Percentiles rank a stretch among this genome's conserved stretches.
Conservation (phyloP, 2,113 vertebrate genomes). For the Daphoenositta chrysoptera region DNA sequence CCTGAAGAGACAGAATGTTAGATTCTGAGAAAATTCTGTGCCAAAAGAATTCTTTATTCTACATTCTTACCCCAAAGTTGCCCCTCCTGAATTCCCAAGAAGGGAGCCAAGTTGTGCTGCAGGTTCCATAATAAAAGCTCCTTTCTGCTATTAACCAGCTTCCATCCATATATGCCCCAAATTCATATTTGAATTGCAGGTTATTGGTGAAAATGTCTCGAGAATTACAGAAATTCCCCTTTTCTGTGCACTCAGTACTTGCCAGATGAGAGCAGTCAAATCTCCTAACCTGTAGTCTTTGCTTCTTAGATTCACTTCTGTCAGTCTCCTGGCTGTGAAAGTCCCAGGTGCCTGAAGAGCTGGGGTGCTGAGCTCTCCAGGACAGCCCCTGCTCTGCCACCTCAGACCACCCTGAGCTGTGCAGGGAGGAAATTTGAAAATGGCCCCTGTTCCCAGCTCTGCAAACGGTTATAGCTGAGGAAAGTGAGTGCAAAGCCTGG, state of each 20-base stretch:
- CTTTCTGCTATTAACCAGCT: conserved; percentile 10
- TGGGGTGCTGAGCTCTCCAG: neutral
- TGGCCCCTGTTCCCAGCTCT: neutral
- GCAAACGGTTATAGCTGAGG: neutral
- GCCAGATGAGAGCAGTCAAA: neutral
- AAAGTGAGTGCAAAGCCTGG: neutral
- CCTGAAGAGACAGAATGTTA: neutral
- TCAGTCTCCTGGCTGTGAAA: neutral
- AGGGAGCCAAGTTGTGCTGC: neutral
- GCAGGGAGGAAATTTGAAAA: neutral
- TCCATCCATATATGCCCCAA: neutral
- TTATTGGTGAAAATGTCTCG: neutral
- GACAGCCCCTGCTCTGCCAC: neutral
- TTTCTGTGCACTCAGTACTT: neutral
- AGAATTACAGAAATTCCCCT: neutral
- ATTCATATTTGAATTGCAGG: neutral
- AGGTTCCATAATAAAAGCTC: neutral
- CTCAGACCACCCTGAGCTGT: neutral
- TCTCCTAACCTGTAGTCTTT: neutral
- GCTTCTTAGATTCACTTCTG: neutral
- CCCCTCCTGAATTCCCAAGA: neutral
- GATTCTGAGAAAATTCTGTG: conserved; percentile 31
- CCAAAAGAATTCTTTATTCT: conserved; percentile 37
- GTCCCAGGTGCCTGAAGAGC: neutral
- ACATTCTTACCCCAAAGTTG: neutral